Evolutionary conservation across 30 jellyfish, hydroid and myxozoan species (phyloP).

Genomic region (Mastigias papua): DNA sequence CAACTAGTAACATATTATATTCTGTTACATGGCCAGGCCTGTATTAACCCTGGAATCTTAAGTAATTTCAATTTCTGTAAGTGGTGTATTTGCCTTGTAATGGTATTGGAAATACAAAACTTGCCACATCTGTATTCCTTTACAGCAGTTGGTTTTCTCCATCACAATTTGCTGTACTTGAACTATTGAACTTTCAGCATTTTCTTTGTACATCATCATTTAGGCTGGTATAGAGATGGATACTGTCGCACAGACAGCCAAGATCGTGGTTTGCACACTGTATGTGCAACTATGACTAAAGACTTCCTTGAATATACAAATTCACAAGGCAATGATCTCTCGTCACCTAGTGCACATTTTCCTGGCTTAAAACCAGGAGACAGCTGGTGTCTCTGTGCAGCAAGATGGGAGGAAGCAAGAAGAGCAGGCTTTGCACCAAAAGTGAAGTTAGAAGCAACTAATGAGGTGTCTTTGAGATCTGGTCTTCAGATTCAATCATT

Average conservation of each 20-base stretch:
- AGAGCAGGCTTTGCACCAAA: conserved; percentile 77
- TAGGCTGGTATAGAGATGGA: conserved; percentile 79
- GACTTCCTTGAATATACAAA: conserved; percentile 70
- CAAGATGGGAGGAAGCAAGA: conserved; percentile 76
- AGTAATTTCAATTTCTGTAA: too few relatives aligned
- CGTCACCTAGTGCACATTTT: conserved; percentile 67
- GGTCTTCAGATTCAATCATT: conserved; percentile 49
- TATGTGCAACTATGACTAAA: conserved; percentile 80
- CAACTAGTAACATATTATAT: too few relatives aligned
- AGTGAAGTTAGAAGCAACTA: conserved; percentile 73
- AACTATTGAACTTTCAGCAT: too few relatives aligned
- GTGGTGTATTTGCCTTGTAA: too few relatives aligned
- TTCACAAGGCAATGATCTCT: conserved; percentile 76
- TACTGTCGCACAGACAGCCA: conserved; percentile 71
- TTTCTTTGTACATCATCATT: too few relatives aligned
- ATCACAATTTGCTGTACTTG: too few relatives aligned
- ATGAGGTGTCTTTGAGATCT: conserved; percentile 55
- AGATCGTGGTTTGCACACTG: conserved; percentile 81
- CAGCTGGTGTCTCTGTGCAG: conserved; percentile 85
- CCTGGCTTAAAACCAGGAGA: conserved; percentile 85
- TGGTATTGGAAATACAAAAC: too few relatives aligned
- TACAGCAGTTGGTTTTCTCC: too few relatives aligned
- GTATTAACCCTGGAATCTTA: too few relatives aligned
- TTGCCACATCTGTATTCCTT: too few relatives aligned
- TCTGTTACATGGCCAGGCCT: too few relatives aligned